Evolutionary conservation across 2,888 invertebrate species (phyloP).

Genomic region (Colostygia pectinataria): DNA sequence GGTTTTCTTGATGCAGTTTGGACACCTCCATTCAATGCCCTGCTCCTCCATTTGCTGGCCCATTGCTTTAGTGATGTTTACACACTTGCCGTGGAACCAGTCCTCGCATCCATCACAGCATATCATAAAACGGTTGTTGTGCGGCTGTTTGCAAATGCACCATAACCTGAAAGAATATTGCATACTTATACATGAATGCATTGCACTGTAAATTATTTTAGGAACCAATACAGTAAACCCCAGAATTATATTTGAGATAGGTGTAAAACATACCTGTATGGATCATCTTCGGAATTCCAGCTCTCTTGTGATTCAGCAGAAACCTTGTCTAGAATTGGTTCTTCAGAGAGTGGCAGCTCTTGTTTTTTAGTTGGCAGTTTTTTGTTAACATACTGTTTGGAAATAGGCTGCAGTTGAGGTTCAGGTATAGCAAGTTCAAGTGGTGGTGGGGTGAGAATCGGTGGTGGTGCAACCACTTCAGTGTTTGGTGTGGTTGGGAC

Average conservation of each 20-base stretch:
- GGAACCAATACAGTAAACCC: too few relatives aligned
- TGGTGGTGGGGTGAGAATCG: conserved; percentile 43
- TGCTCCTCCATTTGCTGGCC: conserved; percentile 95
- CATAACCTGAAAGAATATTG: conserved; percentile 84
- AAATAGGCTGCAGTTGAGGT: conserved; percentile 50
- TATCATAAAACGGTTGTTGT: conserved; percentile 98
- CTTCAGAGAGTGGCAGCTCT: conserved; percentile 41
- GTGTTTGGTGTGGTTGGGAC: conserved; percentile 30
- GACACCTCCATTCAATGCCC: conserved; percentile 94
- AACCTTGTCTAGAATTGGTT: conserved; percentile 57
- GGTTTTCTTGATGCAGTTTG: conserved; percentile 88
- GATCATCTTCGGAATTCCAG: conserved; percentile 95
- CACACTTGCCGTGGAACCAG: conserved; percentile 99
- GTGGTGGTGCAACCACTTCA: conserved; percentile 33
- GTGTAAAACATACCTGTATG: conserved; percentile 84
- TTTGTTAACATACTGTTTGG: conserved; percentile 71
- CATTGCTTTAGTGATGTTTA: conserved; percentile 95
- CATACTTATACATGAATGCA: background rate
- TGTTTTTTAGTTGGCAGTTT: conserved; percentile 60
- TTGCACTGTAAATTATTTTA: background rate
- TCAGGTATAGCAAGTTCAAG: conserved; percentile 53
- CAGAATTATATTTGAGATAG: background rate
- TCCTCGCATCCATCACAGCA: conserved; percentile 98
- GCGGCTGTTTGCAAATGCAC: conserved; percentile 97
- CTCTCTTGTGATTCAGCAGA: conserved; percentile 85